Percentiles rank a stretch among this genome's conserved stretches.
Conservation (phyloP, 1,140 invertebrate species). For the Drosophila suzukii region DNA sequence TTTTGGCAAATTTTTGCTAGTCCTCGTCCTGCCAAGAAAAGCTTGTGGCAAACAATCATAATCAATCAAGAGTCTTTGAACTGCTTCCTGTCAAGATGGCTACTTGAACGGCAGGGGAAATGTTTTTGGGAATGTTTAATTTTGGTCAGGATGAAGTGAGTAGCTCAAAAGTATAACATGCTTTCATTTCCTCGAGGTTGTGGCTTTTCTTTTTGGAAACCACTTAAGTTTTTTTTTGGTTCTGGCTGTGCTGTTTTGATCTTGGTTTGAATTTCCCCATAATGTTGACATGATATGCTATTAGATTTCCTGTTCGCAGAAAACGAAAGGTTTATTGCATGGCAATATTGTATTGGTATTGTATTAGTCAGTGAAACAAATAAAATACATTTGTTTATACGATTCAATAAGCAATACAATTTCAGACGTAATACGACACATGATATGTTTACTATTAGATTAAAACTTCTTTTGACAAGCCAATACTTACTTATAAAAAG, state of each 20-base stretch:
- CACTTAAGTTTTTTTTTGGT: background rate
- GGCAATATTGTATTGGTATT: no score
- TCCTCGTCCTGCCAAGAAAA: slow-evolving; percentile 10
- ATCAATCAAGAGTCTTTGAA: slow-evolving; percentile 28
- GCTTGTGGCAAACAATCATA: slow-evolving; percentile 34
- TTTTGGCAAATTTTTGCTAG: slow-evolving; percentile 40
- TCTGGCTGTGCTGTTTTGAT: background rate
- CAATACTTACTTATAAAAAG: background rate
- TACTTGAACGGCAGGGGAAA: background rate
- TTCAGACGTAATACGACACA: no score
- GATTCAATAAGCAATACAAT: no score
- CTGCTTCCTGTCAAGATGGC: slow-evolving; percentile 2
- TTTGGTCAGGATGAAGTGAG: slow-evolving; percentile 1
- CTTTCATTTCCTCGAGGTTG: background rate
- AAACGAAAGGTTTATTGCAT: no score
- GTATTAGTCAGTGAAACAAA: no score
- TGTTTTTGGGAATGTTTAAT: slow-evolving; percentile 3
- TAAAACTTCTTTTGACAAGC: no score
- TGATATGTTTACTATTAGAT: no score
- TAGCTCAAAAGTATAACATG: background rate
- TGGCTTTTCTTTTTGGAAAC: background rate
- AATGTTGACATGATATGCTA: no score
- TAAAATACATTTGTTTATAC: no score
- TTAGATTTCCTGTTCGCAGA: no score
- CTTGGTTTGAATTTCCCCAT: background rate